phyloP scores from a whole-genome alignment of 2,888 invertebrate genomes.

The Leptinotarsa rubiginosa region DNA sequence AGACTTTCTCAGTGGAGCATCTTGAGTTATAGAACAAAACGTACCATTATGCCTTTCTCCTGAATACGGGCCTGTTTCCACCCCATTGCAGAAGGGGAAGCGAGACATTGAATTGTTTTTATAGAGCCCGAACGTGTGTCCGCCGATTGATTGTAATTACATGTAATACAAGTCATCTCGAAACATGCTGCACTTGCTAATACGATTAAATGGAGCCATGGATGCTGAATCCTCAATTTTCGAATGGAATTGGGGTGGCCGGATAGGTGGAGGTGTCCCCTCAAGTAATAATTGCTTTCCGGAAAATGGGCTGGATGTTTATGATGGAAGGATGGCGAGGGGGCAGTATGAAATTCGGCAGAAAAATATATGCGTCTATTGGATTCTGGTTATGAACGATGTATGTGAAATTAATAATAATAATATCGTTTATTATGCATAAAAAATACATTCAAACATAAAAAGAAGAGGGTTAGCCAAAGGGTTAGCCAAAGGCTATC shows the following conservation, averaged over 20 bases:
- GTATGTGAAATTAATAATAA: too few relatives aligned
- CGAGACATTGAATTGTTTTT: slow-evolving; percentile 59
- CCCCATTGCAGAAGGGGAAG: slow-evolving; percentile 25
- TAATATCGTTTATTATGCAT: too few relatives aligned
- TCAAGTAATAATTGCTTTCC: slow-evolving; percentile 13
- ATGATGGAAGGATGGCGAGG: not conserved
- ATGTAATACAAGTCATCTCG: slow-evolving; percentile 49
- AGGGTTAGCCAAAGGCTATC: too few relatives aligned
- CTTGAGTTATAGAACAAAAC: too few relatives aligned
- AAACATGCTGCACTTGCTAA: slow-evolving; percentile 49
- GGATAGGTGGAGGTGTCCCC: not conserved
- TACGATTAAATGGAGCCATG: slow-evolving; percentile 39
- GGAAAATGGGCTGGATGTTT: slow-evolving; percentile 5
- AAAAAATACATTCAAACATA: too few relatives aligned
- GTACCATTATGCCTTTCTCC: not conserved
- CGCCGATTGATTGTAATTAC: slow-evolving; percentile 58
- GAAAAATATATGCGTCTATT: not conserved
- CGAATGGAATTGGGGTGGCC: slow-evolving; percentile 1
- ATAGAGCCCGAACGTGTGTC: slow-evolving; percentile 53
- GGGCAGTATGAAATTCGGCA: not conserved
- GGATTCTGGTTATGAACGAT: too few relatives aligned
- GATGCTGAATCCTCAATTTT: slow-evolving; percentile 33
- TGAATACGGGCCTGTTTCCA: slow-evolving; percentile 23
- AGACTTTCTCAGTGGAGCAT: too few relatives aligned
- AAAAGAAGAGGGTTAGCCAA: too few relatives aligned